Base-by-base conservation (phyloP, 2,888 invertebrate genomes). In the Ophion ventricosus region DNA sequence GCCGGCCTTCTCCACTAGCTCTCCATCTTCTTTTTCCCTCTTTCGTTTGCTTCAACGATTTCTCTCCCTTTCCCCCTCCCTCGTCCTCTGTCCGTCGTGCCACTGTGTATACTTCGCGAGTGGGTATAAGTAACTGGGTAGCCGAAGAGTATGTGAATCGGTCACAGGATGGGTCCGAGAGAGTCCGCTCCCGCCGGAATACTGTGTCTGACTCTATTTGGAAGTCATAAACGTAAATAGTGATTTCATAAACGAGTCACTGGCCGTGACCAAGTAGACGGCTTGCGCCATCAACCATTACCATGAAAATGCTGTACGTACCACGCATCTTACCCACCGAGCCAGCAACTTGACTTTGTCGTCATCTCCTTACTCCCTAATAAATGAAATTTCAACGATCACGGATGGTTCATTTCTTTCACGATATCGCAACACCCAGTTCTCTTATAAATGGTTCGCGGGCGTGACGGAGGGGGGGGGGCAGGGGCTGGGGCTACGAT, bases 211-310 rank as follows among this genome's bases (percentile, higher is more conserved):
- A 89, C 88, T 92, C 89, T 90, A 91, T 92, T 92, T 90, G 88
- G 88, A 89, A 91, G 90, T 92, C 91, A 91, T 92, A 90, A 90
- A 89, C 89, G 88, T 90, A 91, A 92, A 91, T 90, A 90, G 88
- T 85, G 85, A 90, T 87, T 87, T 86, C 87, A 88, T 89, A 88
- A 91, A 90, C 89, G 88, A 87, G 85, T 87, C 82, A 82, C 85
- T 85, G 86, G 85, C 73, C 79, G 25, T 59, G 69, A 23, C 69
- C 43, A 73, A 80, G 77, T 83, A 83, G 74, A 82, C 85, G 86
- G 87, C 90, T 88, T 86, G 87, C 87, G 86, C 76, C 69, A 80
- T 66, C 72, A 80, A 81, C 87, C 87, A 88, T 90, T 90, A 90
- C 88, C 88, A 79, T 85, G 83, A 67, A 56, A 17, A 70, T 29